Evolutionary conservation across 2,113 vertebrate genomes (phyloP), one percentile per base, ranked within the genome.

Genomic region (Proterorhinus semilunaris): DNA sequence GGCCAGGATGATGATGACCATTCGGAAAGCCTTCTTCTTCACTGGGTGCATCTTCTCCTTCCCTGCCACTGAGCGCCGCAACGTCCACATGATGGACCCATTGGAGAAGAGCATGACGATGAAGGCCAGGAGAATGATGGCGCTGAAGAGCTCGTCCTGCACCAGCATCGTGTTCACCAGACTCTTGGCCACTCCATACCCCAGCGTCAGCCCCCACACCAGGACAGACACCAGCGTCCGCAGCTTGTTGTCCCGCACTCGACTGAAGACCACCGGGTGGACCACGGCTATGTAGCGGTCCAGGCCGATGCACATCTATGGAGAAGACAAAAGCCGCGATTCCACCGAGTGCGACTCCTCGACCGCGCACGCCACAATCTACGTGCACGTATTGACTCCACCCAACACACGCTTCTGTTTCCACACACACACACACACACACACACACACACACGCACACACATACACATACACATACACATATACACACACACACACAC

Each of bases 211-310:
- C 6, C 49, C 75, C 92, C 92, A 93, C 27, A 85, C 83, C 8
- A 77, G 46, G 6, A 65, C 48, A 0, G 86, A 89, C 6, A 92
- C 16, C 8, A 64, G 62, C 0, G 61, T 49, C 2, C 92, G 87
- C 71, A 91, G 65, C 57, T 75, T 86, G 55, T 84, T 90, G 83
- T 91, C 83, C 2, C 81, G 87, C 72, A 87, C 78, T 1, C 80
- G 48, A 0, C 80, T 73, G 81, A 92, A 93, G 0, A 91, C 2
- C 1, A 93, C 74, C 0, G 92, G 91, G 53, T 93, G 89, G 43
- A 91, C 91, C 70, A 93, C 92, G 0, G 93, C 93, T 6, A 88
- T 49, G 67, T 93, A 93, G 67, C 91, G 90, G 67, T 93, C 91
- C 27, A 93, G 49, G 65, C 89, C 92, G 67, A 93, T 91, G 21